phyloP scores from a whole-genome alignment of 30 jellyfish, hydroid and myxozoan species.

The Aurelia aurita complex sp. Pacific region DNA sequence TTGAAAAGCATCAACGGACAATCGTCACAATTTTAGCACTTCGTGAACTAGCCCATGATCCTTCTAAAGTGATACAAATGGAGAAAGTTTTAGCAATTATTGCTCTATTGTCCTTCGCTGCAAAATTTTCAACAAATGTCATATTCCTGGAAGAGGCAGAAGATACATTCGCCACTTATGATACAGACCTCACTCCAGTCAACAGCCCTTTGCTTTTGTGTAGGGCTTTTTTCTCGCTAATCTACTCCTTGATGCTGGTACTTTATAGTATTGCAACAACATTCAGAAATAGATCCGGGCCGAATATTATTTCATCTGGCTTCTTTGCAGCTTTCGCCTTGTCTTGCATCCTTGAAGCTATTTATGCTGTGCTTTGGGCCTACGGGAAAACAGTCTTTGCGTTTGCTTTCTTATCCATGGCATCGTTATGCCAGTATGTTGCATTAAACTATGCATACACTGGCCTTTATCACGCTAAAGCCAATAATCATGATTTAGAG shows the following conservation, averaged over 20 bases:
- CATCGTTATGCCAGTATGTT: slow-evolving; percentile 17
- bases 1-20: no score
- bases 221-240: slow-evolving; percentile 21
- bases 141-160: slow-evolving; percentile 9
- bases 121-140: slow-evolving; percentile 5
- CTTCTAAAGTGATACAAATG: not conserved
- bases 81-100: slow-evolving; percentile 26
- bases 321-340: slow-evolving; percentile 24
- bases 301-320: not conserved
- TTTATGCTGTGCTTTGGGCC: slow-evolving; percentile 35
- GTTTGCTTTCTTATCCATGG: slow-evolving; percentile 22
- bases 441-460: slow-evolving; percentile 49
- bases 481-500: not conserved
- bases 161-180: slow-evolving; percentile 20
- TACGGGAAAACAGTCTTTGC: slow-evolving; percentile 14
- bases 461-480: slow-evolving; percentile 24
- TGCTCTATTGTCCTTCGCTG: slow-evolving; percentile 26
- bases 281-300: slow-evolving; percentile 1
- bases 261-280: slow-evolving; percentile 32
- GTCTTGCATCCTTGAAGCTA: slow-evolving; percentile 39
- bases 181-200: slow-evolving; percentile 36
- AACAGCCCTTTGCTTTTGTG: slow-evolving; percentile 51
- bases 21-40: no score
- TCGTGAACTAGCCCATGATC: no score
- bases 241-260: slow-evolving; percentile 16